Conservation (phyloP, 2,797 vertebrate species). For the Buceros bicornis region DNA sequence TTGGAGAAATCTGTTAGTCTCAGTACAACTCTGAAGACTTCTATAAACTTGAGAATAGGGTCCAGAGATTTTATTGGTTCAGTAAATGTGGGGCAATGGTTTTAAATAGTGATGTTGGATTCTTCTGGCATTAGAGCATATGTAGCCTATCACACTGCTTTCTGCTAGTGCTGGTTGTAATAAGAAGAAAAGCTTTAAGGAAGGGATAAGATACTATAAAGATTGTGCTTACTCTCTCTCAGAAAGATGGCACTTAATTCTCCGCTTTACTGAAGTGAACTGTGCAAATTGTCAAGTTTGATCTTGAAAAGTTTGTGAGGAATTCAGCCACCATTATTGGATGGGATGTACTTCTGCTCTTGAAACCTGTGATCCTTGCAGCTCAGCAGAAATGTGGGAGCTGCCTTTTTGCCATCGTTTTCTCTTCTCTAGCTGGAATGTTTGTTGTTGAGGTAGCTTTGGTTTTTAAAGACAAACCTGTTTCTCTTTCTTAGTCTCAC, state of each 20-base stretch:
- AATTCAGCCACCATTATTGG: neutral
- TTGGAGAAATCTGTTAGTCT: neutral
- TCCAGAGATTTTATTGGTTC: neutral
- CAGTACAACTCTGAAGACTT: neutral
- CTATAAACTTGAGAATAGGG: neutral
- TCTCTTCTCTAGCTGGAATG: neutral
- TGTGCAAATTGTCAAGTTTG: neutral
- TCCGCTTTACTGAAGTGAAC: neutral
- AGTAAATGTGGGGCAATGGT: neutral
- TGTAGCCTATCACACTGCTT: neutral
- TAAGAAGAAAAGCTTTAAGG: neutral
- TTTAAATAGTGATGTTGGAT: neutral
- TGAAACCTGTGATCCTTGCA: neutral
- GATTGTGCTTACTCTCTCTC: neutral
- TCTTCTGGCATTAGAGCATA: neutral
- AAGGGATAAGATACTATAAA: neutral
- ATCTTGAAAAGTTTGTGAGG: neutral
- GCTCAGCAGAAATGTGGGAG: neutral
- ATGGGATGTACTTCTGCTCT: neutral
- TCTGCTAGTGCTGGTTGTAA: neutral
- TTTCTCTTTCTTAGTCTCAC: neutral
- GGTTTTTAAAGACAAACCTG: neutral
- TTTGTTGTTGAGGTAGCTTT: neutral
- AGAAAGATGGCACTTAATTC: neutral
- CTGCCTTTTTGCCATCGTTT: neutral